A percentile compares a stretch with the other conserved stretches of the same genome.
Conservation (phyloP, 2,888 invertebrate genomes). For the Pristionchus fissidentatus region DNA sequence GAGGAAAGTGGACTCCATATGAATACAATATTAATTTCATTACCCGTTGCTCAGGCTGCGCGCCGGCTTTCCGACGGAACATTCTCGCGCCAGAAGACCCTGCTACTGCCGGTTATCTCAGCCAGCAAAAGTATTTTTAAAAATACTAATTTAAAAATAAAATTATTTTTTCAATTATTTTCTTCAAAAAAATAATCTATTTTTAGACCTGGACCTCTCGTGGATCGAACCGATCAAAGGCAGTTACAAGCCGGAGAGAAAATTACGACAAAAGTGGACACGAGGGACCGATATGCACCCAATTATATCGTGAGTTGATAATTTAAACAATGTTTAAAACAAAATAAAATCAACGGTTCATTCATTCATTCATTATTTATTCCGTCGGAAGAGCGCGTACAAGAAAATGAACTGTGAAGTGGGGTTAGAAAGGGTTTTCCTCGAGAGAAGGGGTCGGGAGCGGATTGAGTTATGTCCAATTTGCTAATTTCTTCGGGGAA, state of each 20-base stretch:
- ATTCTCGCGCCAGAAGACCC: neutral
- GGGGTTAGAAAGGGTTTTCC: too few species aligned
- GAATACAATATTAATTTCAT: neutral
- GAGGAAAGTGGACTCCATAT: neutral
- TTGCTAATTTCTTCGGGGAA: too few species aligned
- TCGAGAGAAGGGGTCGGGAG: too few species aligned
- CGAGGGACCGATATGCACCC: neutral
- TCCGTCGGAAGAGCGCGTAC: too few species aligned
- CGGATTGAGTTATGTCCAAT: too few species aligned
- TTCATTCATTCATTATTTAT: too few species aligned
- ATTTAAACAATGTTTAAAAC: too few species aligned
- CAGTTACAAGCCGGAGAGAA: neutral
- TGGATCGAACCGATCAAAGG: conserved; percentile 38
- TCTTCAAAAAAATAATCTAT: neutral
- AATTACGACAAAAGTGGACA: neutral
- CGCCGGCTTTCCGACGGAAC: neutral
- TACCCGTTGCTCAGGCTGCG: neutral
- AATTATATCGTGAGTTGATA: conserved; percentile 1
- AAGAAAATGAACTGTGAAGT: neutral
- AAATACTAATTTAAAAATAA: neutral
- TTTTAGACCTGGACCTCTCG: neutral
- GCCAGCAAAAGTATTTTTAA: neutral
- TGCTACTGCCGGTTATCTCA: neutral
- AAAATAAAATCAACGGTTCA: too few species aligned
- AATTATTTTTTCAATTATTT: neutral